Conservation (phyloP, 2,797 vertebrate genomes). For the Siniperca undulata region DNA sequence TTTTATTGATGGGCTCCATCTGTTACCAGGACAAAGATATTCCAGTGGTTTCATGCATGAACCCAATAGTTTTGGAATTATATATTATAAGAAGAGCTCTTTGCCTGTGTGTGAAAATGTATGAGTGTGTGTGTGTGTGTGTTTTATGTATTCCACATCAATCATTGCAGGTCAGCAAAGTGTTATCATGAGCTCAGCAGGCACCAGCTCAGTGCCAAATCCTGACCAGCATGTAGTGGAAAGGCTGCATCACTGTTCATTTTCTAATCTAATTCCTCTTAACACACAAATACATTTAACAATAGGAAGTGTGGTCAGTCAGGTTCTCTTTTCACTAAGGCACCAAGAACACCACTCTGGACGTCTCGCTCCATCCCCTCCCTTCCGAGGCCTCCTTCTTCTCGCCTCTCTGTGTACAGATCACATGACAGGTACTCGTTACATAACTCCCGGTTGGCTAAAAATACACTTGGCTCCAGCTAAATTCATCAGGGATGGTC, state of each 20-base stretch:
- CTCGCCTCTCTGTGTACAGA: slow-evolving; percentile 56
- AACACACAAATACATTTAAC: slow-evolving; percentile 11
- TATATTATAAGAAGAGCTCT: neutral
- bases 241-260: slow-evolving; percentile 15
- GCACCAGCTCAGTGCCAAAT: slow-evolving; percentile 33
- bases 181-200: slow-evolving; percentile 41
- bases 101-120: neutral
- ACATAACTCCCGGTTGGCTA: slow-evolving; percentile 79
- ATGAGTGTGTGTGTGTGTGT: neutral
- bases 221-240: slow-evolving; percentile 15
- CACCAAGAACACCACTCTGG: slow-evolving; percentile 17
- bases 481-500: slow-evolving; percentile 75
- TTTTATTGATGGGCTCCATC: neutral
- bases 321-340: slow-evolving; percentile 50
- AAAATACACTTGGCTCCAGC: slow-evolving; percentile 81
- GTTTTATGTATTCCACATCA: slow-evolving; percentile 41
- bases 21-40: neutral
- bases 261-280: slow-evolving; percentile 17
- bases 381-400: slow-evolving; percentile 43
- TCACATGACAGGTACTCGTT: slow-evolving; percentile 83
- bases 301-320: slow-evolving; percentile 43
- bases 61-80: neutral
- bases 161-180: slow-evolving; percentile 34
- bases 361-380: slow-evolving; percentile 26
- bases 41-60: neutral